A percentile compares a stretch with the other conserved stretches of the same genome.
Conservation (phyloP, 2,888 invertebrate species). For the Colletes collaris region DNA sequence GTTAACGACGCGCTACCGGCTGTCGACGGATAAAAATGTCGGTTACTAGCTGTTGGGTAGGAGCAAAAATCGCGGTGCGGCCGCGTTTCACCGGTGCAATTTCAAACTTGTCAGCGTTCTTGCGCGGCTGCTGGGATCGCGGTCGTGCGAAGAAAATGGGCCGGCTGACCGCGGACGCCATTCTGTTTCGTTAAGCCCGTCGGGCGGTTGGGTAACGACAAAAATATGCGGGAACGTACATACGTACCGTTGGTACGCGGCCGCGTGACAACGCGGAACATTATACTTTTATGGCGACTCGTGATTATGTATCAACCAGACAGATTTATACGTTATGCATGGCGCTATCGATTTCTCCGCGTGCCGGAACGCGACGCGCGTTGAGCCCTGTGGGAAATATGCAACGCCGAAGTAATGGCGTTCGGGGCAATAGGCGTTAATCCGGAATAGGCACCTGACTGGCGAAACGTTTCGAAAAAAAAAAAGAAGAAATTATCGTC, state of each 20-base stretch:
- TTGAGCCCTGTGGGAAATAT: slow-evolving; percentile 74
- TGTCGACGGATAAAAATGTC: slow-evolving; percentile 38
- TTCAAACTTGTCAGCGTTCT: slow-evolving; percentile 50
- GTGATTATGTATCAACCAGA: slow-evolving; percentile 71
- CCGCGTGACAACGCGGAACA: slow-evolving; percentile 50
- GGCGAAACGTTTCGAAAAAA: slow-evolving; percentile 23
- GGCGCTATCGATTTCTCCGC: slow-evolving; percentile 71
- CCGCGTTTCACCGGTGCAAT: slow-evolving; percentile 24
- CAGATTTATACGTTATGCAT: slow-evolving; percentile 71
- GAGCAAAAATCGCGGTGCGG: slow-evolving; percentile 28
- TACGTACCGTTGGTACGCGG: neutral
- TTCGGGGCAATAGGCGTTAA: slow-evolving; percentile 65
- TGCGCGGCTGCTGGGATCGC: slow-evolving; percentile 9
- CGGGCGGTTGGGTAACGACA: slow-evolving; percentile 42
- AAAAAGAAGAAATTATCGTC: neutral
- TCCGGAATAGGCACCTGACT: slow-evolving; percentile 59
- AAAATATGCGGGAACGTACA: slow-evolving; percentile 49
- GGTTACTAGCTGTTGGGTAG: neutral
- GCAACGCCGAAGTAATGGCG: slow-evolving; percentile 72
- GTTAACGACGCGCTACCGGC: slow-evolving; percentile 18
- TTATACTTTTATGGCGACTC: slow-evolving; percentile 68
- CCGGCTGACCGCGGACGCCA: slow-evolving; percentile 25
- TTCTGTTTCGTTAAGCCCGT: slow-evolving; percentile 62
- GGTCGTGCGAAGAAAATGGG: slow-evolving; percentile 30
- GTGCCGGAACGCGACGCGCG: slow-evolving; percentile 14